These are phyloP conservation scores for Novumbra hubbsi DNA, from an alignment of 2,797 vertebrate species.

Conservation along the genomic window DNA sequence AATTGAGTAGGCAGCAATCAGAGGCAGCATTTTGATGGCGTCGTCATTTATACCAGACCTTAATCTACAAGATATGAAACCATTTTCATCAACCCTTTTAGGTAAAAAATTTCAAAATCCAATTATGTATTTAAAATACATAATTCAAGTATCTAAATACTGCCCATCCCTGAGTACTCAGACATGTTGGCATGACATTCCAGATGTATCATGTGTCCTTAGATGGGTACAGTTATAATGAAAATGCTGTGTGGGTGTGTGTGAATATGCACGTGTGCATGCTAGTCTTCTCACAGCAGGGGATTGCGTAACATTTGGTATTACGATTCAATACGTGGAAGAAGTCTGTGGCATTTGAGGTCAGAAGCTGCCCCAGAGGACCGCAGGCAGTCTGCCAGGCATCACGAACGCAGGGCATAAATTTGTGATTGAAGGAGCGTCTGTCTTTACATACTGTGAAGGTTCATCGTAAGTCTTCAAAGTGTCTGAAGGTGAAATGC, in stretches of 20 bases:
- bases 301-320: constrained; percentile 37
- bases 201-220: too few relatives aligned
- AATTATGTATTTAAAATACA: too few relatives aligned
- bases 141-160: too few relatives aligned
- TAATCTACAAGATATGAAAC: too few relatives aligned
- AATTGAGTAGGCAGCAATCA: too few relatives aligned
- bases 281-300: background rate
- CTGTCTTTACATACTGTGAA: constrained; percentile 53
- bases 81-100: too few relatives aligned
- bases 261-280: constrained; percentile 2
- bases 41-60: too few relatives aligned
- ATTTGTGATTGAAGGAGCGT: constrained; percentile 23
- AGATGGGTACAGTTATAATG: too few relatives aligned
- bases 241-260: background rate
- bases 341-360: constrained; percentile 46
- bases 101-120: too few relatives aligned
- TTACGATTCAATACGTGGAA: constrained; percentile 23
- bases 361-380: constrained; percentile 53
- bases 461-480: constrained; percentile 60
- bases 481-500: constrained; percentile 62
- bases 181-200: too few relatives aligned
- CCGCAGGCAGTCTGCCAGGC: constrained; percentile 42
- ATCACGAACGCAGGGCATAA: constrained; percentile 24
- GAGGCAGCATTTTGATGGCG: too few relatives aligned
- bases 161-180: too few relatives aligned